These are phyloP conservation scores for Ovis aries DNA, from an alignment of 2,113 vertebrate species.

Conservation along the genomic window ARS-UI_Ramb_v3.0 NC_056054.1:210400001-210400500, in stretches of 20 bases:
- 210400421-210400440: not conserved
- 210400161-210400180: not conserved
- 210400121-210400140: not conserved
- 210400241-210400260: not conserved
- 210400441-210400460: not conserved
- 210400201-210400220: constrained; percentile 23
- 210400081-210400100: not conserved
- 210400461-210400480: constrained; percentile 41
- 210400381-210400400: not conserved
- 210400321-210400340: not conserved
- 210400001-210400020: not conserved
- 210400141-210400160: constrained; percentile 24
- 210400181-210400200: constrained; percentile 23
- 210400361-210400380: not conserved
- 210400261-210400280: constrained; percentile 8
- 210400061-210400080: not conserved
- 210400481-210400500: constrained; percentile 59
- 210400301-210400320: not conserved
- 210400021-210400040: not conserved
- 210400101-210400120: not conserved
- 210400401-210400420: constrained; percentile 8
- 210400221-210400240: not conserved
- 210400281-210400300: not conserved
- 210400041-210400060: not conserved
- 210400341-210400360: not conserved